Evolutionary conservation across 2,888 invertebrate species (phyloP).

Genomic region (Eurytoma adleriae): DNA sequence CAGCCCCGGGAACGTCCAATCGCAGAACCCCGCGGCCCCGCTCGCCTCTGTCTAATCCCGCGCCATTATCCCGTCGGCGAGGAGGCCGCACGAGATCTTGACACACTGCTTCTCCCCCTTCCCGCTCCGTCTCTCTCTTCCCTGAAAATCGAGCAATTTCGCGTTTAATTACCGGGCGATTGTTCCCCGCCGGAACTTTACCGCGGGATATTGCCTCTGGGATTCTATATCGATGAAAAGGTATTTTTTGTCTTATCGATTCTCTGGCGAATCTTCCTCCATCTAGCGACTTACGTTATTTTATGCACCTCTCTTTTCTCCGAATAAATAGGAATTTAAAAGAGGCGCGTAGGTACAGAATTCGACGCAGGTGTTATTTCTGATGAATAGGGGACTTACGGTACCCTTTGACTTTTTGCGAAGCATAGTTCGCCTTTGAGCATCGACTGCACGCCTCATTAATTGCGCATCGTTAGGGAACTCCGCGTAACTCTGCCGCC

Average conservation of each 20-base stretch:
- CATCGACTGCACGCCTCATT: constrained; percentile 30
- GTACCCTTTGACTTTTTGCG: not conserved
- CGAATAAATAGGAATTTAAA: not conserved
- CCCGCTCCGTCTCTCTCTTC: not conserved
- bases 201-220: constrained; percentile 39
- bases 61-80: constrained; percentile 45
- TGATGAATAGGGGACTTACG: too few relatives aligned
- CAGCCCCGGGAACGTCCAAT: constrained; percentile 50
- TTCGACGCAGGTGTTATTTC: not conserved
- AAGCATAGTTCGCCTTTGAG: not conserved
- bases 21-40: constrained; percentile 31
- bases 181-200: constrained; percentile 38
- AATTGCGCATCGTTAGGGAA: constrained; percentile 25
- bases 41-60: constrained; percentile 45
- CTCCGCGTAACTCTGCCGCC: not conserved
- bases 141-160: constrained; percentile 48
- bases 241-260: not conserved
- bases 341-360: not conserved
- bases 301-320: not conserved
- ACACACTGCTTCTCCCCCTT: constrained; percentile 9
- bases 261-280: not conserved
- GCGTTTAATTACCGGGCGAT: constrained; percentile 47
- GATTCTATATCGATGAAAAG: constrained; percentile 38
- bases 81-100: constrained; percentile 45
- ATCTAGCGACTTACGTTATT: not conserved